These are phyloP conservation scores for Rhinoderma darwinii DNA, from an alignment of 2,113 vertebrate genomes.

Conservation along the genomic window DNA sequence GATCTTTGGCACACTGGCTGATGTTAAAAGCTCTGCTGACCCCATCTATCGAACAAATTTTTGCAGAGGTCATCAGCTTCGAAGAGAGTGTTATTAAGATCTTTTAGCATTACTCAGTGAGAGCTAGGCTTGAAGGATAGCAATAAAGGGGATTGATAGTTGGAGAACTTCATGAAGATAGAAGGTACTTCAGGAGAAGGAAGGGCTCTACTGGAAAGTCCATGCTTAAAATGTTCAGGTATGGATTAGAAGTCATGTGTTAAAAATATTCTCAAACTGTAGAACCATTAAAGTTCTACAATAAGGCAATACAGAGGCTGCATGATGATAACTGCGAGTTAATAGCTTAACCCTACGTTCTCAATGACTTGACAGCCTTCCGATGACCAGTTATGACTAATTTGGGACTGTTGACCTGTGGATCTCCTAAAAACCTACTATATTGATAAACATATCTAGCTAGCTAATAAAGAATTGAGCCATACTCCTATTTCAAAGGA, in stretches of 20 bases:
- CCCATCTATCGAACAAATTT: background rate
- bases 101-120: background rate
- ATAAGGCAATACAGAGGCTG: background rate
- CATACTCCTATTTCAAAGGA: background rate
- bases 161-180: background rate
- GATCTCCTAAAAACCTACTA: background rate
- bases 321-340: too few relatives aligned
- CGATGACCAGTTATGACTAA: background rate
- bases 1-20: background rate
- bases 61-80: background rate
- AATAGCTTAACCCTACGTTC: background rate
- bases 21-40: background rate
- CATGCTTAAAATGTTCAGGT: background rate
- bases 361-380: conserved; percentile 32
- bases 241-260: background rate
- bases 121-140: background rate
- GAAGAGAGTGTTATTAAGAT: background rate
- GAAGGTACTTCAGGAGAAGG: background rate
- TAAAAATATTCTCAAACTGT: background rate
- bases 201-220: background rate
- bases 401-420: background rate
- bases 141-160: background rate
- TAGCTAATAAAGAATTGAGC: background rate
- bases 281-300: background rate
- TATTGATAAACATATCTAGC: background rate